A percentile compares a stretch with the other conserved stretches of the same genome.
phyloP scores from a whole-genome alignment of 1,140 invertebrate genomes.

The Chrysoperla carnea region DNA sequence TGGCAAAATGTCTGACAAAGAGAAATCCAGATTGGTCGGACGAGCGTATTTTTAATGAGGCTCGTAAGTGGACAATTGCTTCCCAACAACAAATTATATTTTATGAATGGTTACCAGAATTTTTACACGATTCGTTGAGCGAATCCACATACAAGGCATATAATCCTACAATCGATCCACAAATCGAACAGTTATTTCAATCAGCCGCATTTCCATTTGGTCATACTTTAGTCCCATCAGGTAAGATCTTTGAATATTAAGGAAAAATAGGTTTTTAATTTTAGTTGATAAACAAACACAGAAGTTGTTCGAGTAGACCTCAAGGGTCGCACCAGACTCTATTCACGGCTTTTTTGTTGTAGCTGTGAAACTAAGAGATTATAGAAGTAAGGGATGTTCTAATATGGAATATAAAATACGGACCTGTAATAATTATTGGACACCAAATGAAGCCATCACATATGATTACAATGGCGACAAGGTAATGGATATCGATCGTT shows the following conservation, averaged over 20 bases:
- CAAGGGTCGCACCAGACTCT: too few relatives aligned
- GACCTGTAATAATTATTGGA: conserved; percentile 49
- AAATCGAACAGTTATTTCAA: conserved; percentile 51
- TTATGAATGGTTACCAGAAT: conserved; percentile 32
- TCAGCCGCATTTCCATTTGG: conserved; percentile 49
- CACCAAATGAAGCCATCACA: conserved; percentile 25
- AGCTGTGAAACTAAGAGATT: conserved; percentile 23
- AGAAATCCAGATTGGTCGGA: conserved; percentile 24
- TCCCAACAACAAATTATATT: conserved; percentile 30
- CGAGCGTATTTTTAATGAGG: conserved; percentile 35
- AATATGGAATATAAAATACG: conserved; percentile 22
- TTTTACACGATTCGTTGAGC: conserved; percentile 19
- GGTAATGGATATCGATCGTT: conserved; percentile 30
- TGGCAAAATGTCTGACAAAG: conserved; percentile 24
- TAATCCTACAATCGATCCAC: conserved; percentile 39
- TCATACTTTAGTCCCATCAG: conserved; percentile 38
- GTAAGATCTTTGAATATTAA: conserved; percentile 6
- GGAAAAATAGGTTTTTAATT: too few relatives aligned
- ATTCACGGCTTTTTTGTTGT: conserved; percentile 3
- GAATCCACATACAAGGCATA: conserved; percentile 32
- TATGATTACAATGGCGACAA: conserved; percentile 2
- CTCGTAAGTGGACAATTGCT: conserved; percentile 38
- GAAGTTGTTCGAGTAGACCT: too few relatives aligned
- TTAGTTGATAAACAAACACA: too few relatives aligned
- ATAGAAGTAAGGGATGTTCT: conserved; percentile 19